Evolutionary conservation across 2,797 vertebrate species (phyloP).

Genomic region (Platalea minor): DNA sequence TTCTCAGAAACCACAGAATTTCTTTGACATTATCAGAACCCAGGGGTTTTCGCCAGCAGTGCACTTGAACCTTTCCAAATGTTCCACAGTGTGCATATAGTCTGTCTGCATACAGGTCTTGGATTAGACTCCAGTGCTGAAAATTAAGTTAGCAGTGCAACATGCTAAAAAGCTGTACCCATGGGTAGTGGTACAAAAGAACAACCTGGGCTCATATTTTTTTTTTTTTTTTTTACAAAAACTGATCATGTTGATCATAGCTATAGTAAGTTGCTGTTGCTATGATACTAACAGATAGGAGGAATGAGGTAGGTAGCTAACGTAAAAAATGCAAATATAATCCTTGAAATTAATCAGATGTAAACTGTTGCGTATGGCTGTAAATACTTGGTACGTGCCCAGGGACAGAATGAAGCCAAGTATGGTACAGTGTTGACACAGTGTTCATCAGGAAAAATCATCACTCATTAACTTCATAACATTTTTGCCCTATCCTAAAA

Average conservation of each 20-base stretch:
- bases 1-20: background rate
- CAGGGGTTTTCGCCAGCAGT: background rate
- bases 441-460: background rate
- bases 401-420: background rate
- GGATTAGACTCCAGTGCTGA: background rate
- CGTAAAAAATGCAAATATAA: background rate
- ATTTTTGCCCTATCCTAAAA: background rate
- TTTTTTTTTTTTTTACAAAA: background rate
- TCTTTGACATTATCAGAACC: background rate
- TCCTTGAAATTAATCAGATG: background rate
- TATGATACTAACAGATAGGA: background rate
- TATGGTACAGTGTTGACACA: background rate
- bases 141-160: background rate
- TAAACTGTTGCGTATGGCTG: background rate
- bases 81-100: background rate
- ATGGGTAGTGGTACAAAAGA: background rate
- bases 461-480: background rate
- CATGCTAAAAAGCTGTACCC: background rate
- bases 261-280: background rate
- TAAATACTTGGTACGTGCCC: background rate
- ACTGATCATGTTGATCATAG: background rate
- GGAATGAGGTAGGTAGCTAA: background rate
- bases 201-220: too few species aligned
- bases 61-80: background rate
- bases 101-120: background rate